Percentiles rank a stretch among this genome's conserved stretches.
Evolutionary conservation across 2,888 invertebrate species (phyloP).

Genomic region (Ormyrus pomaceus): DNA sequence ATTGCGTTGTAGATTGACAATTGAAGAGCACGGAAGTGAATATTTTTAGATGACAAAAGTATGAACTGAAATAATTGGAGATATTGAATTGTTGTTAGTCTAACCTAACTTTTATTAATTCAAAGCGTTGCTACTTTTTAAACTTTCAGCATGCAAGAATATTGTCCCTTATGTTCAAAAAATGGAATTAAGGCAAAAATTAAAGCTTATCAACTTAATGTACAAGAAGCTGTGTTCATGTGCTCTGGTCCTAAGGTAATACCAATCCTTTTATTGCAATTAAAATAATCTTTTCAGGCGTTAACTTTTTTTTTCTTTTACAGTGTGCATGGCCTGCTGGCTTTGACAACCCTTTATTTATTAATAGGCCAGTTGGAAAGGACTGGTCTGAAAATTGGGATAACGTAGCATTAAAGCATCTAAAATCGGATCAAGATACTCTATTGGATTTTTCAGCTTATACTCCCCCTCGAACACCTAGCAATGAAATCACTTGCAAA

Average conservation of each 20-base stretch:
- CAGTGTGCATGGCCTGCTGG: constrained; percentile 66
- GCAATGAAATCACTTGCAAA: constrained; percentile 51
- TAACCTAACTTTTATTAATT: constrained; percentile 36
- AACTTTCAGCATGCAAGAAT: constrained; percentile 65
- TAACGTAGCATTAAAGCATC: constrained; percentile 21
- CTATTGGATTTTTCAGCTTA: constrained; percentile 59
- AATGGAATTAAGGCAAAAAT: constrained; percentile 64
- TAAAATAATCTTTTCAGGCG: not conserved
- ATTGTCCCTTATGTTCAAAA: constrained; percentile 68
- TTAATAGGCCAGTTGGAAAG: constrained; percentile 44
- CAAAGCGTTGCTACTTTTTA: constrained; percentile 5
- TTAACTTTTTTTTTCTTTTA: constrained; percentile 22
- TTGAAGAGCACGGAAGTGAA: not conserved
- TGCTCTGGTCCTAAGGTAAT: constrained; percentile 67
- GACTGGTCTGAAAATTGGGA: constrained; percentile 54
- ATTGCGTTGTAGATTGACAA: no score
- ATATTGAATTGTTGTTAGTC: constrained; percentile 11
- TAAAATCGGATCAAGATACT: constrained; percentile 50
- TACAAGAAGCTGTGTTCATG: constrained; percentile 66
- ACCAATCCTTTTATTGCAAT: not conserved
- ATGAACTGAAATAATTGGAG: constrained; percentile 26
- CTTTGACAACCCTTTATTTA: constrained; percentile 53
- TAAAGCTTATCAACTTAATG: constrained; percentile 66
- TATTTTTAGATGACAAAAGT: constrained; percentile 47
- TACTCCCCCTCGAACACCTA: constrained; percentile 64